These are phyloP conservation scores for Pituophis catenifer DNA, from an alignment of 2,113 vertebrate species.

Conservation along the genomic window DNA sequence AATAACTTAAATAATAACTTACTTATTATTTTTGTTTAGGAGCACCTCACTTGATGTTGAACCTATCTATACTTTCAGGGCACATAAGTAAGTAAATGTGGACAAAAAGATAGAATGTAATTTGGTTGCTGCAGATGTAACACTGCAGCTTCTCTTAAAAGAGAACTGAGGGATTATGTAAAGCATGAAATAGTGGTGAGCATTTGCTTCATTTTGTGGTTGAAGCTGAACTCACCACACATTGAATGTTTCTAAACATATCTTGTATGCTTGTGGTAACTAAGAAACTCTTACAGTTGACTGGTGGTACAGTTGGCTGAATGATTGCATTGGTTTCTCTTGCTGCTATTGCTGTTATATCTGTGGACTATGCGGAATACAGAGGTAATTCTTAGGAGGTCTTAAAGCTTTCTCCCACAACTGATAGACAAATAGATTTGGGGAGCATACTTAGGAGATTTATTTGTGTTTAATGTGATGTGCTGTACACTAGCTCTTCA, in stretches of 20 bases:
- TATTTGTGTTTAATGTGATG: background rate
- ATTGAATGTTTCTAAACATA: background rate
- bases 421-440: background rate
- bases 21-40: constrained; percentile 72
- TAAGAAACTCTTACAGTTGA: background rate
- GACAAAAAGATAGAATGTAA: background rate
- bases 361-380: background rate
- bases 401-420: background rate
- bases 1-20: background rate
- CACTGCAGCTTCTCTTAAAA: background rate
- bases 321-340: background rate
- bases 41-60: constrained; percentile 95
- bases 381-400: background rate
- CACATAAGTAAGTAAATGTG: constrained; percentile 84
- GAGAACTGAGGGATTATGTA: background rate
- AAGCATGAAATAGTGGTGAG: background rate
- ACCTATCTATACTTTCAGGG: constrained; percentile 98
- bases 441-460: background rate
- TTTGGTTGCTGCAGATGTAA: background rate
- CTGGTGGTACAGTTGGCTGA: background rate
- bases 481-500: background rate
- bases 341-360: background rate
- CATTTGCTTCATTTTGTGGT: background rate
- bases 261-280: background rate
- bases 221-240: background rate